Base-by-base conservation (phyloP, 2,888 invertebrate genomes). In the Cordilura impudica region DNA sequence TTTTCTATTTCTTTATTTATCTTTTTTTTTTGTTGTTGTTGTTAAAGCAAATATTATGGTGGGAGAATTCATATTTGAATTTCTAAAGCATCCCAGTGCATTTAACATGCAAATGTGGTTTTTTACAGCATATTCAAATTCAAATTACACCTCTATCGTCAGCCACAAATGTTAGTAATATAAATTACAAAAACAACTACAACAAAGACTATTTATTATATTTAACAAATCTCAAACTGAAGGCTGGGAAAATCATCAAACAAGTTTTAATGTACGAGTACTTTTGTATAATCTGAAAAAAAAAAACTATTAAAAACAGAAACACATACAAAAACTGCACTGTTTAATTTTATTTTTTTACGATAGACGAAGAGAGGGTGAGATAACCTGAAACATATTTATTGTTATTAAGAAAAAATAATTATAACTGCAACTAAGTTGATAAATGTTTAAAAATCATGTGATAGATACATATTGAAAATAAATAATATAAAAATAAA, bases 211-310 rank as follows among this genome's bases (percentile, higher is more conserved):
- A 10, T 61, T 18, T 63, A 10, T 61, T 47, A 75, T 63, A 70
- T 78, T 79, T 81, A 61, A 65, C 53, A 66, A 71, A 65, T 71
- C 56, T 51, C 23, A 8, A 73, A 54, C 81, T 84, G 87, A 87
- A 87, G 87, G 87, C 87, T 87, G 87, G 84, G 87, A 87, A 87
- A 87, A 87, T 86, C 81, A 84, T 82, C 84, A 81, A 83, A 83
- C 83, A 83, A 85, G 76, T 81, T 85, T 83, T 39, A 4, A 39
- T n/a, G n/a, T n/a, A n/a, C n/a, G n/a, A n/a, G n/a, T n/a, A 39
- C 5, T n/a, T n/a, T 39, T n/a, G 12, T 39, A 39, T 39, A n/a
- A n/a, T n/a, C n/a, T n/a, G n/a, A n/a, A 1, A 35, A 4, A 39
- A 39, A 39, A 39, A 39, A 39, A n/a, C n/a, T 39, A 39, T n/a